These are phyloP conservation scores for Dasysyrphus albostriatus DNA, from an alignment of 2,888 invertebrate genomes.

Conservation along the genomic window DNA sequence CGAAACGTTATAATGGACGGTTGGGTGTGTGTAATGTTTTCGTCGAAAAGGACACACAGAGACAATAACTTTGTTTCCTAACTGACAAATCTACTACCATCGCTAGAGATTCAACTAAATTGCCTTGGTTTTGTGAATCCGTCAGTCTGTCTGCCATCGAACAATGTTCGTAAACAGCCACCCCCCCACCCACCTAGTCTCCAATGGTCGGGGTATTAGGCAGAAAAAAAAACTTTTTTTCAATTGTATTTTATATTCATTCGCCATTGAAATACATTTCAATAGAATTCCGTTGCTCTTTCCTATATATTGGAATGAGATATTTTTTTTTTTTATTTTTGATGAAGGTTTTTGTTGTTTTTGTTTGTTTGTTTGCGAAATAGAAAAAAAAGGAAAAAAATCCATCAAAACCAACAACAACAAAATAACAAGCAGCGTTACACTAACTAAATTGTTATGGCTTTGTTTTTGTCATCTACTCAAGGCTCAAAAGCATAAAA, in stretches of 20 bases:
- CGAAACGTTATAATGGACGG: not conserved
- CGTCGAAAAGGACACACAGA: not conserved
- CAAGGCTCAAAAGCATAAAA: constrained; percentile 53
- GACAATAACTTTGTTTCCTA: constrained; percentile 31
- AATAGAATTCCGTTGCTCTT: not conserved
- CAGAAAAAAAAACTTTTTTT: constrained; percentile 53
- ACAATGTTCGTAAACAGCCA: no score
- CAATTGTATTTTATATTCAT: constrained; percentile 11
- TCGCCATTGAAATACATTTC: constrained; percentile 20
- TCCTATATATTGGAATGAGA: not conserved
- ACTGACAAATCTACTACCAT: constrained; percentile 35
- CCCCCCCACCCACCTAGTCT: constrained; percentile 26
- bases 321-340: not conserved
- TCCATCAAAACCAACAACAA: constrained; percentile 40
- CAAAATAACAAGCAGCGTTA: constrained; percentile 46
- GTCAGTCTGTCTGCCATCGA: constrained; percentile 58
- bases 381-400: not conserved
- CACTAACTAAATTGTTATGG: constrained; percentile 70
- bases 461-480: constrained; percentile 67
- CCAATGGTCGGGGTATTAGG: constrained; percentile 64
- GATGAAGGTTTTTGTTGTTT: not conserved
- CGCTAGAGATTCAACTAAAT: constrained; percentile 21
- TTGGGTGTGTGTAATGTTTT: not conserved
- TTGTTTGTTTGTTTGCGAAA: not conserved
- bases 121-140: constrained; percentile 45